Evolutionary conservation across 92 coral and sea anemone genomes (phyloP).

Genomic region (Hydrozoanthus gracilis): DNA sequence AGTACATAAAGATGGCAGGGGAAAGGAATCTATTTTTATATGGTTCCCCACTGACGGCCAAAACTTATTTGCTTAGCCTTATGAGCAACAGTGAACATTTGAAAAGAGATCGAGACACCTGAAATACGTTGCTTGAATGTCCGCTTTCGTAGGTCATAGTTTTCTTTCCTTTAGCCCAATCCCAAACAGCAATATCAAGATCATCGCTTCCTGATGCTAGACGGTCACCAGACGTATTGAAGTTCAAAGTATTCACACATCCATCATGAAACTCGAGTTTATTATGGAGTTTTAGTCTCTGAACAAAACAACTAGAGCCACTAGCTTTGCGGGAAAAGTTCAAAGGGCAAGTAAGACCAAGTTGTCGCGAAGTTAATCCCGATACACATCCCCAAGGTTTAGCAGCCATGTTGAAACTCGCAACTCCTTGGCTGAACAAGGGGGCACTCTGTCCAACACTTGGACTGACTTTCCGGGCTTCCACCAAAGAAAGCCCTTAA

Average conservation of each 20-base stretch:
- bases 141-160: slow-evolving; percentile 91
- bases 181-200: slow-evolving; percentile 94
- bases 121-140: slow-evolving; percentile 96
- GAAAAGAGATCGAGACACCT: slow-evolving; percentile 61
- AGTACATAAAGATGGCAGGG: no score
- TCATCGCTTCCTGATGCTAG: slow-evolving; percentile 98
- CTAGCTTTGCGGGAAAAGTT: slow-evolving; percentile 83
- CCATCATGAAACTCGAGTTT: slow-evolving; percentile 88
- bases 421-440: slow-evolving; percentile 27
- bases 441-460: background rate
- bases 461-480: background rate
- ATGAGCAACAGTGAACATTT: background rate
- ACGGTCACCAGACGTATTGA: slow-evolving; percentile 86
- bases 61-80: no score
- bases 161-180: slow-evolving; percentile 96
- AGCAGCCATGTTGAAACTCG: slow-evolving; percentile 70
- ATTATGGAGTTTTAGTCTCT: slow-evolving; percentile 75
- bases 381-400: slow-evolving; percentile 65
- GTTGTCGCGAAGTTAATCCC: slow-evolving; percentile 83
- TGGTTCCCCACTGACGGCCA: no score
- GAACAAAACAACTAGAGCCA: slow-evolving; percentile 84
- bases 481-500: background rate
- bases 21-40: no score
- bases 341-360: slow-evolving; percentile 79
- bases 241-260: slow-evolving; percentile 96